These are phyloP conservation scores for Bathynomus jamesi DNA, from an alignment of 1,140 invertebrate genomes.

Conservation along the genomic window DNA sequence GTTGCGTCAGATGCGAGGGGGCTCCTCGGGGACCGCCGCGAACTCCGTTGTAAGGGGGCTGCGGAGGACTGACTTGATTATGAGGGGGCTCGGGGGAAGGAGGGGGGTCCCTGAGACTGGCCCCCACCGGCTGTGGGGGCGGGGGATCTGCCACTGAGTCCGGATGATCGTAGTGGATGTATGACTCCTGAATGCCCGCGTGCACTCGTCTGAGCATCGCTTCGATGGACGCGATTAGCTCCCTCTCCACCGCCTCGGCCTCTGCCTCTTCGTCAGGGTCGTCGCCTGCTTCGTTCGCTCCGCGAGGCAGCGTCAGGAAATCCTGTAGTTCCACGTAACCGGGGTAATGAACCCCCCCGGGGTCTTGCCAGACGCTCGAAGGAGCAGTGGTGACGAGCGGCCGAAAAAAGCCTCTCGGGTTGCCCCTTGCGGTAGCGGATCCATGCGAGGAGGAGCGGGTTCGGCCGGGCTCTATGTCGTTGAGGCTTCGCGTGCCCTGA, in stretches of 20 bases:
- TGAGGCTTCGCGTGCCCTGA: background rate
- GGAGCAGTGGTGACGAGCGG: background rate
- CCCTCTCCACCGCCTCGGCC: conserved; percentile 19
- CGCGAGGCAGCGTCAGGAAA: conserved; percentile 27
- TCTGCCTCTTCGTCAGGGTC: conserved; percentile 5
- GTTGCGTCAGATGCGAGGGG: background rate
- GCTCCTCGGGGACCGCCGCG: background rate
- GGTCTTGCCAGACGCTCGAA: conserved; percentile 15
- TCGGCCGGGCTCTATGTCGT: background rate
- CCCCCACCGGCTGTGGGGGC: conserved; percentile 28
- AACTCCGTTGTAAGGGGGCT: conserved; percentile 6
- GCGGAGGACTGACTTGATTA: conserved; percentile 19
- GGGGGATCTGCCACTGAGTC: conserved; percentile 26
- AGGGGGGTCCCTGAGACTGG: conserved; percentile 26
- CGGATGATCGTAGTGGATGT: conserved; percentile 29
- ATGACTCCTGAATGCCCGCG: conserved; percentile 29
- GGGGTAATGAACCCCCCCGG: conserved; percentile 31
- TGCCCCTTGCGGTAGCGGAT: background rate
- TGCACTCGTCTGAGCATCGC: conserved; percentile 27
- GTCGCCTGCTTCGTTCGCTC: background rate
- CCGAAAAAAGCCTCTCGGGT: background rate
- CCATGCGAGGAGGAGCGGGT: background rate
- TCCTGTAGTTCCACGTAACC: conserved; percentile 31
- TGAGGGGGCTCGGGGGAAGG: conserved; percentile 29
- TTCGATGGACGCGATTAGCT: conserved; percentile 25